Evolutionary conservation across 2,113 vertebrate species (phyloP).

Genomic region (Casuarius casuarius): DNA sequence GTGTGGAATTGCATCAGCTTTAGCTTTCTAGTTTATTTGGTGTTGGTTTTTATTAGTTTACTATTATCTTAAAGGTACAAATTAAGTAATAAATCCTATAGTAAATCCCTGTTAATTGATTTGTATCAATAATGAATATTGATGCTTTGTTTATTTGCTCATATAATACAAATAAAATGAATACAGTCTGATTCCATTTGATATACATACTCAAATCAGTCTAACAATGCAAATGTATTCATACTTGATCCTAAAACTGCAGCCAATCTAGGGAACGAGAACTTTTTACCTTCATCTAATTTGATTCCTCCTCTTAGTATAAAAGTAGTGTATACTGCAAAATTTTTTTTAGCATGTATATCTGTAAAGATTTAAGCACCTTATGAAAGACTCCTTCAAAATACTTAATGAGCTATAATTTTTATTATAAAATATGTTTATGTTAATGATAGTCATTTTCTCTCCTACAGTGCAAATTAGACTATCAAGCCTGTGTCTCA

Average conservation of each 20-base stretch:
- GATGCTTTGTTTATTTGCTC: background rate
- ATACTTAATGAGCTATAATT: background rate
- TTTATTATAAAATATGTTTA: background rate
- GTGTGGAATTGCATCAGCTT: background rate
- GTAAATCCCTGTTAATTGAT: background rate
- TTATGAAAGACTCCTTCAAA: background rate
- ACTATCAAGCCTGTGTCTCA: slow-evolving; percentile 93
- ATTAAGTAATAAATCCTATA: background rate
- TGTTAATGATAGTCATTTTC: slow-evolving; percentile 17
- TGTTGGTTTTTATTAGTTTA: background rate
- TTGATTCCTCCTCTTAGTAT: background rate
- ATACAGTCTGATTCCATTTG: background rate
- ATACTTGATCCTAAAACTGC: background rate
- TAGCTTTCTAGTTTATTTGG: background rate
- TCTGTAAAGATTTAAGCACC: background rate
- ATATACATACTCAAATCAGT: background rate
- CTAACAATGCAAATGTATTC: background rate
- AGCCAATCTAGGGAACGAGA: background rate
- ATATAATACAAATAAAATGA: background rate
- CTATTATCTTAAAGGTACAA: background rate
- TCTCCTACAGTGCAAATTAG: slow-evolving; percentile 91
- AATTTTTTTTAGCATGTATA: background rate
- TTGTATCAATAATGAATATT: background rate
- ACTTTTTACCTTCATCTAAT: background rate
- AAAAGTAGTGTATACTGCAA: background rate